Conservation (phyloP, 2,797 vertebrate species). For the Syngnathus acus region DNA sequence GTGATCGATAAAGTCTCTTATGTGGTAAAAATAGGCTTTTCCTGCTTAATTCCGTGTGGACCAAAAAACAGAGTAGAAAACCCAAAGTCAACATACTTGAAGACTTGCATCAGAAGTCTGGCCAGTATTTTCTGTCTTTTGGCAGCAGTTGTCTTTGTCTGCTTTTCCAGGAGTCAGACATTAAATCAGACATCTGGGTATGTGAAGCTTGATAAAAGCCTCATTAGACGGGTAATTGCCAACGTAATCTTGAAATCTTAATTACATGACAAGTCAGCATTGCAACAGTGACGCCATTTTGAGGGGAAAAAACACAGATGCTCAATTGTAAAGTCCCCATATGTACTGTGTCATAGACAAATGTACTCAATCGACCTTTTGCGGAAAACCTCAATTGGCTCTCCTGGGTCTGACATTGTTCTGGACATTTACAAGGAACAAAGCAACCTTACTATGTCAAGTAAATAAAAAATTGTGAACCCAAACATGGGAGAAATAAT, state of each 20-base stretch:
- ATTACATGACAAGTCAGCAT: conserved; percentile 68
- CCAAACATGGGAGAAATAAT: too few species aligned
- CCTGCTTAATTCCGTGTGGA: conserved; percentile 7
- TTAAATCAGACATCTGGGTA: conserved; percentile 60
- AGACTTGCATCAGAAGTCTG: neutral
- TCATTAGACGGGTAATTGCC: conserved; percentile 74
- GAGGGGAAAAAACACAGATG: conserved; percentile 68
- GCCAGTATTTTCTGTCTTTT: conserved; percentile 7
- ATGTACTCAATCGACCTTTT: neutral
- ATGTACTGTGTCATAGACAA: conserved; percentile 22
- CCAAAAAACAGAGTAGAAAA: conserved; percentile 1
- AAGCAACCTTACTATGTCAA: neutral
- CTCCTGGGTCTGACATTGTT: too few species aligned
- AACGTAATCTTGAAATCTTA: conserved; percentile 74
- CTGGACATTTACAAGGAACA: neutral
- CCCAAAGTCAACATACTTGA: conserved; percentile 1
- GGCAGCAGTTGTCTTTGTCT: conserved; percentile 47
- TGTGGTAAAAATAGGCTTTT: conserved; percentile 14
- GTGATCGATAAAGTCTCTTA: conserved; percentile 28
- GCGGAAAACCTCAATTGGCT: too few species aligned
- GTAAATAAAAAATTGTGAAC: too few species aligned
- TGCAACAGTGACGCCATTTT: conserved; percentile 55
- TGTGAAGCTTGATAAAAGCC: conserved; percentile 63
- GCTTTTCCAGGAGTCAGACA: conserved; percentile 45
- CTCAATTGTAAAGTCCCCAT: conserved; percentile 40